Percentiles rank a stretch among this genome's conserved stretches.
These are phyloP conservation scores for Chironex yamaguchii DNA, from an alignment of 30 jellyfish, hydroid and myxozoan genomes.

Conservation along the genomic window DNA sequence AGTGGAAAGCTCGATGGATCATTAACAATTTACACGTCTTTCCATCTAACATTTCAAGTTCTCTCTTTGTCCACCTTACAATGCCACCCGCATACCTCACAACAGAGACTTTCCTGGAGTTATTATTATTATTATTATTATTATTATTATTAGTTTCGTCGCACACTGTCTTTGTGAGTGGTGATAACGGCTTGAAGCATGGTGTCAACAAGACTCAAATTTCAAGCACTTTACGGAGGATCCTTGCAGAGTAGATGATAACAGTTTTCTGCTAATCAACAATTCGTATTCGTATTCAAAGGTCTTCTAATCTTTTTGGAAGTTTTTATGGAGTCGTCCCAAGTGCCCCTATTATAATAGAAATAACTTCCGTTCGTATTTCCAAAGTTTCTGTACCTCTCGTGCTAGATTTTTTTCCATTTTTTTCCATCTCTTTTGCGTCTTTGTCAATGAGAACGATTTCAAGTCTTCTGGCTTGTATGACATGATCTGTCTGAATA, in stretches of 20 bases:
- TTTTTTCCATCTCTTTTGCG: not conserved
- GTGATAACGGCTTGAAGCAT: not conserved
- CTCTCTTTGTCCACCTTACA: no score
- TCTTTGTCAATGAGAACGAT: not conserved
- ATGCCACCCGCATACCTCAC: no score
- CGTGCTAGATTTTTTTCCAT: not conserved
- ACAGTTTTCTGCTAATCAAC: not conserved
- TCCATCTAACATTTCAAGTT: no score
- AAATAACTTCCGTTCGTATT: not conserved
- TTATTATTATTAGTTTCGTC: not conserved
- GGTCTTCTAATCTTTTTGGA: not conserved
- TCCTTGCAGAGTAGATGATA: not conserved
- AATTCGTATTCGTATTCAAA: not conserved
- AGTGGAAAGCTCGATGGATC: no score
- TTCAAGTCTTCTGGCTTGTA: not conserved
- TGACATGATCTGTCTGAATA: not conserved
- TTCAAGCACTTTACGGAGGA: not conserved
- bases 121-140: no score
- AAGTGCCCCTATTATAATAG: not conserved
- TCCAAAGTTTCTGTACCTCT: not conserved
- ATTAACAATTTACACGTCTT: no score
- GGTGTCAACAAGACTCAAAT: slow-evolving; percentile 1
- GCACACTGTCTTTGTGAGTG: not conserved
- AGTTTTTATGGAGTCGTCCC: not conserved
- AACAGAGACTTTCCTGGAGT: no score